Evolutionary conservation across 2,797 vertebrate genomes (phyloP), one percentile per base, ranked within the genome.

Genomic region (Rhabdophis nuchalis): DNA sequence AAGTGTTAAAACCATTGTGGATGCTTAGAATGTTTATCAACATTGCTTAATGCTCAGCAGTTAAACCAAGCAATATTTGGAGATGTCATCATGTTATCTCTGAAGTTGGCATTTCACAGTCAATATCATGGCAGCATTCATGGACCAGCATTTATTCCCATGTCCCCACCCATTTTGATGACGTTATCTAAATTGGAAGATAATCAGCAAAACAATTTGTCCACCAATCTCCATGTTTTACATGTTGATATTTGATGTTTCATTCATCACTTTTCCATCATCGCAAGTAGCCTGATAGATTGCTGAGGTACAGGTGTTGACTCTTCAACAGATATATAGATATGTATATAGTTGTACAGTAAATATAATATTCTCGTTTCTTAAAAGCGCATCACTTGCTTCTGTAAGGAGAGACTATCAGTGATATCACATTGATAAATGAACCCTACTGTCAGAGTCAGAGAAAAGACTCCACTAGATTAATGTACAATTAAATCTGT

Each of bases 401-500:
- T 90, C 41, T 92, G n/a, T 18, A 56, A 89, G 92, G 12, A 93
- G 88, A 96, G 92, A 95, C 27, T 46, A 90, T 86, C 86, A 92
- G 54, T 82, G 36, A 95, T 93, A 96, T 77, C 16, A 54, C 86
- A 94, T 96, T 95, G 94, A 95, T 93, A 93, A 94, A 95, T 95
- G 94, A 97, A 97, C 96, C 93, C 94, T 95, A 92, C 95, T 96
- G 94, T 97, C 93, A 95, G 77, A 95, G 95, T 94, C 94, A 94
- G 88, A 96, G 93, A 91, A 94, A 94, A 95, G 92, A 95, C 96
- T 89, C 68, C 54, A 41, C 16, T 94, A 95, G 94, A 97, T 97
- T 96, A 97, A 97, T 93, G 86, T 92, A 93, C 91, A 91, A 85
- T 92, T 94, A 93, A 97, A 95, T 94, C n/a, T 4, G 85, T 95